Evolutionary conservation across 2,113 vertebrate genomes (phyloP), one percentile per base, ranked within the genome.

Genomic region (Microcebus murinus): DNA sequence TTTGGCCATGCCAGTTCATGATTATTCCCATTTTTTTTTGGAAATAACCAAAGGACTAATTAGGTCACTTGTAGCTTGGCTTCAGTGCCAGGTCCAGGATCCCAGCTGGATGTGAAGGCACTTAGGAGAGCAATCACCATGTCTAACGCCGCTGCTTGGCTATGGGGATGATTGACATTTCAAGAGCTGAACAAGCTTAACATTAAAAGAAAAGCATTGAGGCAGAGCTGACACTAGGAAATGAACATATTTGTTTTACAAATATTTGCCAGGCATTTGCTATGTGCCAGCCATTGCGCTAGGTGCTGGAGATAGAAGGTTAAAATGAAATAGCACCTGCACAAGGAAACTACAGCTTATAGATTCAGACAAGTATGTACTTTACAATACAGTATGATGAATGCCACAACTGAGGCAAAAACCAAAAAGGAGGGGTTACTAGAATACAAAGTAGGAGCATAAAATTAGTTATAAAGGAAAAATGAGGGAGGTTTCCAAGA

Each of bases 71-170:
- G 87, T 77, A 91, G 67, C 45, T 81, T 97, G 95, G 94, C 82
- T 94, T 77, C 73, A 21, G 67, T 85, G 61, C 90, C 67, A 73
- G 39, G n/a, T 81, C 79, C 87, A 83, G 77, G 77, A 92, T 95
- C 83, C 92, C 95, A 97, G 96, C 95, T 97, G 95, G 90, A 96
- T 96, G 39, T 82, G 83, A 93, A 96, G 67, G 76, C 90, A 93
- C 90, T 97, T 91, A 95, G 87, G 71, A 89, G 96, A 95, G 94
- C 94, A 97, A 97, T 97, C 97, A 96, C 95, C 95, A 91, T 96
- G 90, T 95, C 95, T 96, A 92, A 93, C 55, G 6, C 65, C 79
- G 94, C 71, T 45, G 94, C 95, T 89, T 96, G 92, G 94, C 94
- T 89, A 67, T 93, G 90, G 82, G 52, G 77, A 96, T 97, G 95